A percentile compares a stretch with the other conserved stretches of the same genome.
These are phyloP conservation scores for Trissolcus basalis DNA, from an alignment of 1,140 invertebrate species.

Conservation along the genomic window DNA sequence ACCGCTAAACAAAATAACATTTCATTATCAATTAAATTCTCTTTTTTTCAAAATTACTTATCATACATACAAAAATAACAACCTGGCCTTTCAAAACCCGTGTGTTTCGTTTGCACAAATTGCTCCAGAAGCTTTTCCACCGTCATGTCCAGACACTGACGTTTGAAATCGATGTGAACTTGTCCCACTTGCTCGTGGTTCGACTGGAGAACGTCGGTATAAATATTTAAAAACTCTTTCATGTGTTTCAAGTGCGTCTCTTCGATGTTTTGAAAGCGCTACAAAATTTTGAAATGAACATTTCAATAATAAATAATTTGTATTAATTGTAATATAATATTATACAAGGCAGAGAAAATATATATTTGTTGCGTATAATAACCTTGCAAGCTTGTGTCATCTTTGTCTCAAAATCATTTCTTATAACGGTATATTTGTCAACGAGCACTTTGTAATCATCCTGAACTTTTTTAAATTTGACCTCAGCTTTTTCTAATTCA, in stretches of 20 bases:
- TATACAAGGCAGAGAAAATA: no score
- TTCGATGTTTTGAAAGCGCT: conserved; percentile 96
- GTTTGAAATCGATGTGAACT: conserved; percentile 92
- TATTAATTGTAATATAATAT: no score
- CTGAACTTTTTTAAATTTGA: conserved; percentile 93
- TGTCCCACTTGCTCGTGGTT: conserved; percentile 92
- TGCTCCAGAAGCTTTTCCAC: conserved; percentile 93
- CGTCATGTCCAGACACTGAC: conserved; percentile 92
- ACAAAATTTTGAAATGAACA: conserved; percentile 49
- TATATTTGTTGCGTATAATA: no score
- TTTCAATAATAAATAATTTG: background rate
- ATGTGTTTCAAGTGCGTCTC: conserved; percentile 94
- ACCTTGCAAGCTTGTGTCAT: conserved; percentile 94
- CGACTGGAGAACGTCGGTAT: conserved; percentile 90
- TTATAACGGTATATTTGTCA: conserved; percentile 91
- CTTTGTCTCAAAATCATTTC: conserved; percentile 95
- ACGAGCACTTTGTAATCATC: conserved; percentile 93
- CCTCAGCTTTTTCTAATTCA: conserved; percentile 94
- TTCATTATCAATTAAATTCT: no score
- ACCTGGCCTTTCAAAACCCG: conserved; percentile 94
- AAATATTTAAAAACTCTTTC: conserved; percentile 95
- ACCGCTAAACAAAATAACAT: conserved; percentile 66
- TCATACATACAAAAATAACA: conserved; percentile 30
- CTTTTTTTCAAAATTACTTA: no score
- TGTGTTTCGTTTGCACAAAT: conserved; percentile 93